Evolutionary conservation across 2,797 vertebrate genomes (phyloP), one percentile per base, ranked within the genome.

Genomic region (Amniataba percoides): DNA sequence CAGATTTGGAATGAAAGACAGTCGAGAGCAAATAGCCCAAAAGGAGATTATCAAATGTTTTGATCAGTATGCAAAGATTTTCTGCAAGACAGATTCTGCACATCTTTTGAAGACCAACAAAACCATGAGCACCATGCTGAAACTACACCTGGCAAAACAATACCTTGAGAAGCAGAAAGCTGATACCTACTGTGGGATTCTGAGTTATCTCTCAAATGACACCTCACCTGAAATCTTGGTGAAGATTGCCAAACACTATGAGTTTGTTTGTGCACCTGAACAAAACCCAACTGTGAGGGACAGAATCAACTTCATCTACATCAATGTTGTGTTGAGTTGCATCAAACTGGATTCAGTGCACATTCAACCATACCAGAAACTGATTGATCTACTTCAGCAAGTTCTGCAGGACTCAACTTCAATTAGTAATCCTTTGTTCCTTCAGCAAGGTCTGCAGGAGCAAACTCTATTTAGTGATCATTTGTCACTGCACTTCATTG

Each of bases 121-220:
- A 67, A 1, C 0, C 18, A 49, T 90, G 23, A 0, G 0, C 1
- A 1, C 0, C 1, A 71, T 13, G 77, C 25, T 81, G 27, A 0
- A 80, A 23, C 62, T 85, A 31, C 42, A 81, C 1, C n/a, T 82
- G 23, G 36, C 0, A 0, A 76, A 52, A 21, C 87, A 92, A 34
- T 84, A 3, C 60, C 62, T 94, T 23, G 93, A 94, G 64, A 18
- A 18, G 40, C 36, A 65, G 19, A 92, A 93, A 5, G 92, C 84
- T 66, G 92, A 94, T 68, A 89, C 88, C 1, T 89, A 86, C 45
- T 74, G 21, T 52, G 89, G 92, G 3, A 85, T 95, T 66, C 80
- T 93, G 34, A 74, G 58, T 14, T 74, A 0, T 66, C 91, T 94
- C 18, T 80, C 85, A 45, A 53, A 34, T 9, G 0, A n/a, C 39